phyloP scores from a whole-genome alignment of 1,140 invertebrate genomes.

The Hyles vespertilio region DNA sequence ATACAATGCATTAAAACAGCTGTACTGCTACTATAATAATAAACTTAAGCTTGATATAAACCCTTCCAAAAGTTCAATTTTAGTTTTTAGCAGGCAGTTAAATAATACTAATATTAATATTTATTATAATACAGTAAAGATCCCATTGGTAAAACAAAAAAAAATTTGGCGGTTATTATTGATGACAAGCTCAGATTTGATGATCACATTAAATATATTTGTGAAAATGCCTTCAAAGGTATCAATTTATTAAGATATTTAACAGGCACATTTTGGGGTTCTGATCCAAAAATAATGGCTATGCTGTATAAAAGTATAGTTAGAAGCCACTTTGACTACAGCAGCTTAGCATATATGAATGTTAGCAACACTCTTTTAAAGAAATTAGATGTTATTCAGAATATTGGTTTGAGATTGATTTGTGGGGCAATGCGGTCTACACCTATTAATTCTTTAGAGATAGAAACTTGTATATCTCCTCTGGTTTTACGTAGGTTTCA shows the following conservation, averaged over 20 bases:
- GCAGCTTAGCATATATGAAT: slow-evolving; percentile 15
- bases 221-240: slow-evolving; percentile 13
- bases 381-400: slow-evolving; percentile 16
- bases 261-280: slow-evolving; percentile 18
- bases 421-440: slow-evolving; percentile 18
- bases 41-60: slow-evolving; percentile 16
- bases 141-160: slow-evolving; percentile 11
- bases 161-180: slow-evolving; percentile 18
- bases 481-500: slow-evolving; percentile 4
- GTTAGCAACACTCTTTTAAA: slow-evolving; percentile 6
- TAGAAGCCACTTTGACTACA: slow-evolving; percentile 21
- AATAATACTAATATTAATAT: background rate
- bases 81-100: background rate
- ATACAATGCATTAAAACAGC: no score
- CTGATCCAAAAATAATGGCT: slow-evolving; percentile 16
- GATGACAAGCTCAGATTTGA: slow-evolving; percentile 19
- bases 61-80: slow-evolving; percentile 1
- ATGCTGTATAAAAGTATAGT: slow-evolving; percentile 16
- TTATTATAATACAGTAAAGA: slow-evolving; percentile 6
- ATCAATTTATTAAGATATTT: slow-evolving; percentile 19
- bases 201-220: slow-evolving; percentile 14
- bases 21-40: slow-evolving; percentile 9
- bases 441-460: slow-evolving; percentile 18
- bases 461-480: slow-evolving; percentile 18
- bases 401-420: slow-evolving; percentile 18